Evolutionary conservation across 1,140 invertebrate genomes (phyloP).

Genomic region (Trachymyrmex septentrionalis): DNA sequence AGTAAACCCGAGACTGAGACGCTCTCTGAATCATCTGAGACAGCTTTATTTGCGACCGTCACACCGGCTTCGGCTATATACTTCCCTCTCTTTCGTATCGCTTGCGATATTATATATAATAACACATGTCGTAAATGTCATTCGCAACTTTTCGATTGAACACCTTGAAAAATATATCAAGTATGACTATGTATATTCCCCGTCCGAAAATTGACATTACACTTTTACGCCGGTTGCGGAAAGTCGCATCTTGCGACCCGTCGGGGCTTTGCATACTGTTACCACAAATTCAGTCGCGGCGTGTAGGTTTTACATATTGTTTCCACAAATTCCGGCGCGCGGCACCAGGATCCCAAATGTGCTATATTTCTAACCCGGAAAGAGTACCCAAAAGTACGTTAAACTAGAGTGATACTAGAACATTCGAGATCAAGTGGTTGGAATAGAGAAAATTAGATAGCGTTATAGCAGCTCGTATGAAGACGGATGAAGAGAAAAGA

Average conservation of each 20-base stretch:
- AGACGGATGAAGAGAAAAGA: slow-evolving; percentile 23
- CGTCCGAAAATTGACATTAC: slow-evolving; percentile 52
- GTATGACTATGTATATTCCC: background rate
- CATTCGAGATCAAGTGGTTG: slow-evolving; percentile 19
- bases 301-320: slow-evolving; percentile 54
- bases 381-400: slow-evolving; percentile 55
- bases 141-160: slow-evolving; percentile 55
- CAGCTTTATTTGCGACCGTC: slow-evolving; percentile 60
- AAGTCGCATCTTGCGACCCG: slow-evolving; percentile 39
- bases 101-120: slow-evolving; percentile 43
- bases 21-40: slow-evolving; percentile 46
- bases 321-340: slow-evolving; percentile 51
- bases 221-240: slow-evolving; percentile 41
- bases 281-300: slow-evolving; percentile 52
- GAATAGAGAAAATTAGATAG: slow-evolving; percentile 55
- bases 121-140: slow-evolving; percentile 55
- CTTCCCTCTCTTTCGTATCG: background rate
- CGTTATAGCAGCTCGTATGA: slow-evolving; percentile 54
- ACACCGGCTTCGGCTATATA: slow-evolving; percentile 30
- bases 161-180: slow-evolving; percentile 36
- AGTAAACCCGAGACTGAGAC: slow-evolving; percentile 25
- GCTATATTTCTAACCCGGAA: slow-evolving; percentile 36
- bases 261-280: slow-evolving; percentile 41
- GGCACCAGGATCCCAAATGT: slow-evolving; percentile 12
- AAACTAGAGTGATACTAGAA: slow-evolving; percentile 36